phyloP scores from a whole-genome alignment of 2,888 invertebrate species.

The Panorpa germanica region DNA sequence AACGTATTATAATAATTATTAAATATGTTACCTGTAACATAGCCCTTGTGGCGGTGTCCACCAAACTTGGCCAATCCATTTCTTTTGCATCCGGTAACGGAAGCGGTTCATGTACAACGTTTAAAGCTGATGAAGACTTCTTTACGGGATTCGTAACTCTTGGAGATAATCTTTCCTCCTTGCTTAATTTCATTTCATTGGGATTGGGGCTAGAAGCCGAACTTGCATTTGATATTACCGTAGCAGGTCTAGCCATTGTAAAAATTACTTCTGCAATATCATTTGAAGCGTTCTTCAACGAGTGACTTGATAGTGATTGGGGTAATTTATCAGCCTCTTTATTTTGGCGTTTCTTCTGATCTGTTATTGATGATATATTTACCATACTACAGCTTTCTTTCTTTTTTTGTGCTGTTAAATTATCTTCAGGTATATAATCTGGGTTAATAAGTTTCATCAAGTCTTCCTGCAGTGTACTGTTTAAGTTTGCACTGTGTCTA shows the following conservation, averaged over 20 bases:
- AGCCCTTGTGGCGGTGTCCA: conserved; percentile 60
- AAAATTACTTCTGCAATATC: conserved; percentile 34
- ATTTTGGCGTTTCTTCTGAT: conserved; percentile 12
- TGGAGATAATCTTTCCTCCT: conserved; percentile 31
- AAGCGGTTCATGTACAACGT: conserved; percentile 24
- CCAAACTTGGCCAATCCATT: conserved; percentile 63
- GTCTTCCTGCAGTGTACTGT: conserved; percentile 60
- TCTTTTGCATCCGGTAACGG: conserved; percentile 44
- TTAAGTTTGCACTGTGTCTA: conserved; percentile 32
- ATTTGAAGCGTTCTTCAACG: conserved; percentile 15
- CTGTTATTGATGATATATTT: conserved; percentile 6
- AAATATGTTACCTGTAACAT: conserved; percentile 32
- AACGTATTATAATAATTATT: conserved; percentile 3
- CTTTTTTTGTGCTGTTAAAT: conserved; percentile 14
- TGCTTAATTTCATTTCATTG: conserved; percentile 29
- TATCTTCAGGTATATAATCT: conserved; percentile 30
- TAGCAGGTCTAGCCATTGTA: conserved; percentile 43
- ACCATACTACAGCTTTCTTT: conserved; percentile 9
- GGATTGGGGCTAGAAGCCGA: conserved; percentile 23
- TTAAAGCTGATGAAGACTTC: conserved; percentile 12
- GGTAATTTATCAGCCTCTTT: conserved; percentile 7
- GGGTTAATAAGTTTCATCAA: conserved; percentile 73
- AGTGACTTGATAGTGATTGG: conserved; percentile 13
- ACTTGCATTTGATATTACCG: conserved; percentile 42
- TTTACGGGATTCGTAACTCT: conserved; percentile 18